These are phyloP conservation scores for Sarcophaga variegata DNA, from an alignment of 2,888 invertebrate species.

Conservation along the genomic window DNA sequence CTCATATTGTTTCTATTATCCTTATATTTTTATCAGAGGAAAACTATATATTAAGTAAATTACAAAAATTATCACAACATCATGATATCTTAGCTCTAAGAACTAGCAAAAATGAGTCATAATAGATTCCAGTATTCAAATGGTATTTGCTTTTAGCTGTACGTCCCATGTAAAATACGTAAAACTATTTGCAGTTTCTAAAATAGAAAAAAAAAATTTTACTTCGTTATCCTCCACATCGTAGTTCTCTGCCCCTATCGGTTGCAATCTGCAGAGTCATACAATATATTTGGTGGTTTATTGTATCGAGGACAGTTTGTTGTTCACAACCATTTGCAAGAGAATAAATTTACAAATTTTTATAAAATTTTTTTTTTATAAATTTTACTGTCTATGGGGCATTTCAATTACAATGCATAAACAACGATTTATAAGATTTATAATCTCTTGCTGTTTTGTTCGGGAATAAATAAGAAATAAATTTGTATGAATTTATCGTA, in stretches of 20 bases:
- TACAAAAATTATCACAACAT: no score
- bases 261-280: conserved; percentile 80
- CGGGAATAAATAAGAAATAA: neutral
- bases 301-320: conserved; percentile 78
- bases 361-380: conserved; percentile 73
- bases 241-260: conserved; percentile 63
- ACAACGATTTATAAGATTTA: no score
- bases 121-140: no score
- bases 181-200: no score
- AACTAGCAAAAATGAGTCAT: no score
- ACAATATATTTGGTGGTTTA: conserved; percentile 80
- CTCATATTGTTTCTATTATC: no score
- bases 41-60: no score
- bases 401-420: conserved; percentile 13
- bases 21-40: no score
- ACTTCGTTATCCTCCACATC: neutral
- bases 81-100: no score
- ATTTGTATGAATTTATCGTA: neutral
- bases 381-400: conserved; percentile 60
- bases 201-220: neutral
- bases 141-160: no score
- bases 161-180: no score
- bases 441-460: no score
- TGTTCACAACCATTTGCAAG: conserved; percentile 80
- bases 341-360: conserved; percentile 79